Conservation (phyloP, 2,113 vertebrate genomes). For the Xenopus borealis region DNA sequence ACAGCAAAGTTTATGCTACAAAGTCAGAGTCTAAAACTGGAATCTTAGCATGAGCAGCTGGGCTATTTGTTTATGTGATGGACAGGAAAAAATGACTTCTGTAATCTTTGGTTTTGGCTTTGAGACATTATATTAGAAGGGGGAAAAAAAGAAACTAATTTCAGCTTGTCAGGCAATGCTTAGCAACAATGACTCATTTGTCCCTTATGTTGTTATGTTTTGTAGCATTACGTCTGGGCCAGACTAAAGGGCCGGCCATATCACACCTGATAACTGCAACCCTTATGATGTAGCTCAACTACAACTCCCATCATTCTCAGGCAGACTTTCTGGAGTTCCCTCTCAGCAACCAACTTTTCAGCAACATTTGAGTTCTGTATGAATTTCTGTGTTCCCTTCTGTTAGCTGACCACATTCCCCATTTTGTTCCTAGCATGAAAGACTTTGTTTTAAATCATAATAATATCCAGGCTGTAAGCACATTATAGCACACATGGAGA, state of each 20-base stretch:
- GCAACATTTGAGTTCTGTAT: no score
- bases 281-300: conserved; percentile 52
- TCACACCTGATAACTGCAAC: conserved; percentile 67
- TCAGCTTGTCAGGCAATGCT: conserved; percentile 57
- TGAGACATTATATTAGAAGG: conserved; percentile 59
- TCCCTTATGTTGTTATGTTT: conserved; percentile 65
- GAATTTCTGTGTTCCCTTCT: conserved; percentile 53
- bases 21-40: conserved; percentile 80
- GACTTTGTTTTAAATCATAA: conserved; percentile 98
- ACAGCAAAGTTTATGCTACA: conserved; percentile 81
- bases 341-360: no score
- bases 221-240: conserved; percentile 48
- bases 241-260: conserved; percentile 6
- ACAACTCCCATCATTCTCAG: neutral
- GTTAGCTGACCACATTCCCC: conserved; percentile 73
- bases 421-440: conserved; percentile 85
- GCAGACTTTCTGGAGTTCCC: neutral
- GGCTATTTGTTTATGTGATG: conserved; percentile 79
- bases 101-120: conserved; percentile 76
- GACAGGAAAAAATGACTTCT: conserved; percentile 78
- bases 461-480: conserved; percentile 97
- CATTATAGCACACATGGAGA: conserved; percentile 96
- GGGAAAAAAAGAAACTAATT: conserved; percentile 55
- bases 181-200: conserved; percentile 62
- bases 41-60: conserved; percentile 79